Base-by-base conservation (phyloP, 2,113 vertebrate genomes). In the Xenopus borealis region DNA sequence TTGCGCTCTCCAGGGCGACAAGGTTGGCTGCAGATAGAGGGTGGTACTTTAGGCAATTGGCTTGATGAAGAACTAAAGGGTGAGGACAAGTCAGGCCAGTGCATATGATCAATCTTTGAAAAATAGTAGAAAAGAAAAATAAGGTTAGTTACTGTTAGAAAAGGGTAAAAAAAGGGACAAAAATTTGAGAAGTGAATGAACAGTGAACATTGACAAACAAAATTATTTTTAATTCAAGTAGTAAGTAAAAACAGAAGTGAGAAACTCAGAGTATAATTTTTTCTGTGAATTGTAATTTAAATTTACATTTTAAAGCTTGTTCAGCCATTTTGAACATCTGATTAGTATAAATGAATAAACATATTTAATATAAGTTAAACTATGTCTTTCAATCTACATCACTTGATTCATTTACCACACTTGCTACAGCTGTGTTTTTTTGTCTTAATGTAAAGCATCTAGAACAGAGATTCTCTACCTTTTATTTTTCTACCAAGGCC, bases 1-100 rank as follows among this genome's bases (percentile, higher is more conserved):
- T 97, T 98, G 72, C 95, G 92, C 85, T 98, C 94, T 0, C 96
- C 96, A 0, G 93, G 91, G 52, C 90, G 93, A 83, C 96, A 98
- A 17, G 96, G 96, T 66, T 94, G 92, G 85, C 95, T 98, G 89
- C 96, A 98, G 82, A 98, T 95, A 72, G 96, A 98, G 27, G 88
- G 90, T 17, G 96, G 96, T 47, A 92, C 84, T 79, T 92, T 90
- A 52, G 84, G 92, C 14, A 62, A 69, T 86, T 94, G 97, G 82
- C 96, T 95, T 70, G 95, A 97, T 44, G 88, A 89, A 40, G 33
- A 40, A 40, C 33, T 40, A 40, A 6, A 40, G 20, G 19, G 8
- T 52, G 84, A 91, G 4, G 88, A 84, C 0, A 86, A 92, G 8
- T 94, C 93, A 0, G 95, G 94, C 95, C 96, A 98, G 78, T 92